Evolutionary conservation across 2,797 vertebrate species (phyloP).

Genomic region (Mormyrops boulengeri): DNA sequence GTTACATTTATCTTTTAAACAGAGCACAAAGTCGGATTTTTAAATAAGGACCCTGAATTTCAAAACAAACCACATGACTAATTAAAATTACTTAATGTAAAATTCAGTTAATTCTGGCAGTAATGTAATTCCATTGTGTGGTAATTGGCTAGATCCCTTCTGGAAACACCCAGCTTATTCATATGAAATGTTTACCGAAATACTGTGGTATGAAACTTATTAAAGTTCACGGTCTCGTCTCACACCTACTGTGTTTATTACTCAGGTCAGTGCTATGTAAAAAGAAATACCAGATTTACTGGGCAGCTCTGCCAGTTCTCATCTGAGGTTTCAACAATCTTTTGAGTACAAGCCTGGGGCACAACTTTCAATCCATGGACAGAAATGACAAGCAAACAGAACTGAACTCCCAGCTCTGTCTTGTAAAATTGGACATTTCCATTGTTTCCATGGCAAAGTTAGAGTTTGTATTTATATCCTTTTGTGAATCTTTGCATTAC

Average conservation of each 20-base stretch:
- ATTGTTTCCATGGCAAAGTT: background rate
- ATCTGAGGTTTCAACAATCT: background rate
- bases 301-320: background rate
- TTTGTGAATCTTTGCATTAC: background rate
- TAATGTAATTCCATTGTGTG: background rate
- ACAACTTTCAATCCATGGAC: background rate
- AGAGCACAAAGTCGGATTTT: background rate
- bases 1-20: background rate
- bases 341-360: background rate
- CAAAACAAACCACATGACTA: background rate
- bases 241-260: background rate
- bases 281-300: background rate
- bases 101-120: background rate
- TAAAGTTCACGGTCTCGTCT: background rate
- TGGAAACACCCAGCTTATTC: constrained; percentile 4
- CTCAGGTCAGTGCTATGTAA: constrained; percentile 2
- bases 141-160: background rate
- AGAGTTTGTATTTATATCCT: background rate
- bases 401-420: background rate
- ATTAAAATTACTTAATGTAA: background rate
- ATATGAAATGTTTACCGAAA: constrained; percentile 3
- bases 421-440: background rate
- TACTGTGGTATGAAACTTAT: background rate
- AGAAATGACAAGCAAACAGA: background rate
- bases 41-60: background rate